phyloP scores from a whole-genome alignment of 2,113 vertebrate species.

The Petaurus breviceps region DNA sequence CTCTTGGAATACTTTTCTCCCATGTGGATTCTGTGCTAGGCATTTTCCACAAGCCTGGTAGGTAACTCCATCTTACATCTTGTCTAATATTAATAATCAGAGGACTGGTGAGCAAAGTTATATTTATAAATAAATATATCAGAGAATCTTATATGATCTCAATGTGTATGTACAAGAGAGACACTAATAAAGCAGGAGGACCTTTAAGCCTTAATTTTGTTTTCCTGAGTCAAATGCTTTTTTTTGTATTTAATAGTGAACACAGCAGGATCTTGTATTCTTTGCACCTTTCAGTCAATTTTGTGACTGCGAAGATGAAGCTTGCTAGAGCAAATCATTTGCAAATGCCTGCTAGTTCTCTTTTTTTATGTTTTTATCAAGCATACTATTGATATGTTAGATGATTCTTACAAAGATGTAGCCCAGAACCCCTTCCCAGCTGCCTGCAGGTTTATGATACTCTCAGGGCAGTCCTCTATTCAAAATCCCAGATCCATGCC shows the following conservation, averaged over 20 bases:
- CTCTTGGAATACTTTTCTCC: background rate
- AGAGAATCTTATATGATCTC: background rate
- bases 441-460: background rate
- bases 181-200: background rate
- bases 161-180: background rate
- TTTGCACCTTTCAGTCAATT: background rate
- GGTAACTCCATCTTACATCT: background rate
- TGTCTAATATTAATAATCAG: background rate
- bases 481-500: background rate
- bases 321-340: background rate
- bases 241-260: background rate
- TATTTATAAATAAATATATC: background rate
- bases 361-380: background rate
- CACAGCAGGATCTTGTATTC: background rate
- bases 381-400: background rate
- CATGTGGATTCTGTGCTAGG: background rate
- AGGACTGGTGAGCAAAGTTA: background rate
- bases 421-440: background rate
- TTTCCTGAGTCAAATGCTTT: background rate
- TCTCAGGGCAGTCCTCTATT: background rate
- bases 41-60: background rate
- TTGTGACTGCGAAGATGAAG: background rate
- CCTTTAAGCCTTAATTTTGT: background rate
- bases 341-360: background rate
- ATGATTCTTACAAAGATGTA: background rate